Evolutionary conservation across 2,113 vertebrate genomes (phyloP).

Genomic region (Hoplias malabaricus): DNA sequence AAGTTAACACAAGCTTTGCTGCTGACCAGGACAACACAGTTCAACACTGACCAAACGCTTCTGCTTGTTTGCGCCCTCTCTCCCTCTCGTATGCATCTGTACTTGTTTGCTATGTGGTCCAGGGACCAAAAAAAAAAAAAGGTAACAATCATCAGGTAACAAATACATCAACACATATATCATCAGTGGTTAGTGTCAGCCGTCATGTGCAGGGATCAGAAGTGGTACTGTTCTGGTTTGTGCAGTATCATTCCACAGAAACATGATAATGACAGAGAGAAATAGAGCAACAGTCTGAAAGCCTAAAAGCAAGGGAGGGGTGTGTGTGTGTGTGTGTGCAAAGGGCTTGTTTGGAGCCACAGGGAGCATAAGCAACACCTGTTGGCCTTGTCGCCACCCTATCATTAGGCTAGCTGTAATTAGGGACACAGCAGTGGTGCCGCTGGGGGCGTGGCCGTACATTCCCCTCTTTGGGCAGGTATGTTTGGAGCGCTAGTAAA

Average conservation of each 20-base stretch:
- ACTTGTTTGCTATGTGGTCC: not conserved
- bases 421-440: conserved; percentile 59
- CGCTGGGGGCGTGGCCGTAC: conserved; percentile 52
- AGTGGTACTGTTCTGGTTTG: not conserved
- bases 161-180: conserved; percentile 13
- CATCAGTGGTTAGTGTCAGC: not conserved
- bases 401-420: conserved; percentile 70
- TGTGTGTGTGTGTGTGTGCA: conserved; percentile 35
- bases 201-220: not conserved
- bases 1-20: not conserved
- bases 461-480: conserved; percentile 60
- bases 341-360: conserved; percentile 30
- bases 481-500: conserved; percentile 55
- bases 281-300: not conserved
- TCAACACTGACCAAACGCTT: not conserved
- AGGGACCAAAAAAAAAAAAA: not conserved
- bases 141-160: conserved; percentile 28
- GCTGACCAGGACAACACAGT: not conserved
- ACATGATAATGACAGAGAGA: not conserved
- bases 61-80: not conserved
- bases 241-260: not conserved
- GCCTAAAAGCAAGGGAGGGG: conserved; percentile 57
- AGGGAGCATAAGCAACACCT: conserved; percentile 64
- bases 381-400: conserved; percentile 66
- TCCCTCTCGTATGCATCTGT: not conserved